phyloP scores from a whole-genome alignment of 2,797 vertebrate genomes.

The Staurois parvus region DNA sequence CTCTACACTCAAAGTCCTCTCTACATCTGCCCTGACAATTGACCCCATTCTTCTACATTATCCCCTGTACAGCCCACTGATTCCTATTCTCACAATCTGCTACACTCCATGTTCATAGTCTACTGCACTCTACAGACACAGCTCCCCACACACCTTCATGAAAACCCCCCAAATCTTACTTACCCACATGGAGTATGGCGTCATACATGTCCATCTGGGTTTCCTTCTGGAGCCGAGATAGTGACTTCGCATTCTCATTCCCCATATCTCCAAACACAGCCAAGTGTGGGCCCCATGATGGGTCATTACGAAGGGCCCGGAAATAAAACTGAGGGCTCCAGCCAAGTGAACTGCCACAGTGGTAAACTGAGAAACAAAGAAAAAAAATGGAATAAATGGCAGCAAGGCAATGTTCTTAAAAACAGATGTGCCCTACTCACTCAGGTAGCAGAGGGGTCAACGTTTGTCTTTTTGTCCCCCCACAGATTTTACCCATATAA shows the following conservation, averaged over 20 bases:
- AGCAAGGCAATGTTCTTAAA: too few species aligned
- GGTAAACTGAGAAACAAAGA: constrained; percentile 78
- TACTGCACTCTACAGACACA: background rate
- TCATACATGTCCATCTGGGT: constrained; percentile 86
- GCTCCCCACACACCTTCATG: background rate
- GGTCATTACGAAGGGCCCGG: constrained; percentile 77
- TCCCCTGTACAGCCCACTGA: background rate
- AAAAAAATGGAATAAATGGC: background rate
- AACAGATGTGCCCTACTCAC: too few species aligned
- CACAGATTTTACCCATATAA: too few species aligned
- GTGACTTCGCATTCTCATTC: constrained; percentile 87
- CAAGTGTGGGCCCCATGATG: constrained; percentile 82
- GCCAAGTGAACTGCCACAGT: constrained; percentile 83
- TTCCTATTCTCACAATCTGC: background rate
- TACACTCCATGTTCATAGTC: background rate
- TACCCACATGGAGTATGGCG: constrained; percentile 86
- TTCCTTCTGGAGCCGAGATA: constrained; percentile 86
- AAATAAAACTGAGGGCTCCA: constrained; percentile 87
- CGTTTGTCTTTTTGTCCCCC: too few species aligned
- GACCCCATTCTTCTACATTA: accelerated
- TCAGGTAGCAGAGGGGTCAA: too few species aligned
- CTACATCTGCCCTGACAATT: background rate
- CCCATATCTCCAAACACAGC: constrained; percentile 89
- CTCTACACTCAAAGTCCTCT: background rate
- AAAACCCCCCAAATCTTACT: constrained; percentile 37